phyloP scores from a whole-genome alignment of 2,888 invertebrate species.

The Oligia strigilis region DNA sequence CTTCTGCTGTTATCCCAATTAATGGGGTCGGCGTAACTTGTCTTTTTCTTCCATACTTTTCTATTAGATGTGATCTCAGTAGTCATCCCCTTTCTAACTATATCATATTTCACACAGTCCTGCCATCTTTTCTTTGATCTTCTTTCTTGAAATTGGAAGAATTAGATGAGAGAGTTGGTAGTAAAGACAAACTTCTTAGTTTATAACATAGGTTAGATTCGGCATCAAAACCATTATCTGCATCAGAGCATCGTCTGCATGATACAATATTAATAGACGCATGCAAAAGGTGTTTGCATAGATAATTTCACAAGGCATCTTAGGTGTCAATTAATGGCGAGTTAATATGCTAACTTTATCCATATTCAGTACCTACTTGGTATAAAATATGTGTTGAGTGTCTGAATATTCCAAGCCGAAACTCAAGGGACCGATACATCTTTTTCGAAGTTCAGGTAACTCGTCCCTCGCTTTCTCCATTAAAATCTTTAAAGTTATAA shows the following conservation, averaged over 20 bases:
- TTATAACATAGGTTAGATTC: background rate
- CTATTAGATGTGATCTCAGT: too few relatives aligned
- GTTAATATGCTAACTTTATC: background rate
- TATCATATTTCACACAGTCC: too few relatives aligned
- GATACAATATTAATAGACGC: background rate
- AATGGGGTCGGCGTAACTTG: too few relatives aligned
- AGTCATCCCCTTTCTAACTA: too few relatives aligned
- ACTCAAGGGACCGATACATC: background rate
- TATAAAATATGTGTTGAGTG: background rate
- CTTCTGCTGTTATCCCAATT: too few relatives aligned
- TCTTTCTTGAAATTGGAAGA: background rate
- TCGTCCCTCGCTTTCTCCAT: background rate
- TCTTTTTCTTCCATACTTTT: too few relatives aligned
- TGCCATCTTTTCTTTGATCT: too few relatives aligned
- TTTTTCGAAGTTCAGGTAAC: background rate
- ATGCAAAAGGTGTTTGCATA: background rate
- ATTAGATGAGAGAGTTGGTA: background rate
- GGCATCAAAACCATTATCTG: background rate
- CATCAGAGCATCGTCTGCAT: background rate
- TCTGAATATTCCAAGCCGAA: constrained; percentile 1
- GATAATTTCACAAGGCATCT: background rate
- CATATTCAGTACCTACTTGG: background rate
- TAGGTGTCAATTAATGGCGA: background rate
- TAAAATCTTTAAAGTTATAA: background rate
- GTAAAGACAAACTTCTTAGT: background rate